Evolutionary conservation across 2,888 invertebrate species (phyloP), one percentile per base, ranked within the genome.

Genomic region (Dryomyza anilis): DNA sequence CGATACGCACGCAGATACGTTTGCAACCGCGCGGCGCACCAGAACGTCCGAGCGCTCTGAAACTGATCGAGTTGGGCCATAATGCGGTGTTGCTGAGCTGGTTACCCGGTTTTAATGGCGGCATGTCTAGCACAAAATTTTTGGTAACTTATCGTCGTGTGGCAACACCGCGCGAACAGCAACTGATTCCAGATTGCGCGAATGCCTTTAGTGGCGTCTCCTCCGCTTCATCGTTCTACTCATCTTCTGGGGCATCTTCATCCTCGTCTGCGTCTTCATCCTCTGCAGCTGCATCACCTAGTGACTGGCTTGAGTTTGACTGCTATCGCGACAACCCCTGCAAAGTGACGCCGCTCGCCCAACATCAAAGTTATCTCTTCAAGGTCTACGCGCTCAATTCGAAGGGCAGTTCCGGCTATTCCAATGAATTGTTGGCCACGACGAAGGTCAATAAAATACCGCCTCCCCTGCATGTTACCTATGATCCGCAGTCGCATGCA

Each of bases 41-140:
- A 0, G 95, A 95, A 74, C 87, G 89, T 59, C 95, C 96, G 0
- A 88, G 87, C 3, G 87, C 89, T 48, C 80, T 95, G 14, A 86
- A 88, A 8, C 88, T 91, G 2, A 85, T 91, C 63, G 90, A 91
- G 76, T 87, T 91, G 0, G 93, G 93, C 0, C 91, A 91, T 30
- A 91, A 91, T 61, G 92, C 87, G 74, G 92, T 94, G 1, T 89
- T 92, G 0, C 83, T 96, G n/a, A 87, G 87, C 60, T 96, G 95
- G 95, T 91, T 92, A 72, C 89, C 93, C 0, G 95, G 95, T 0
- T 96, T 96, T 80, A 93, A 96, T 79, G 96, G 96, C 0, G 96
- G 96, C 0, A 84, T 94, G 59, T 86, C 88, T 36, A 92, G 89
- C 73, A 95, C 95, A 0, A 95, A 94, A 77, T 94, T 92, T 81